Conservation (phyloP, 2,888 invertebrate genomes). For the Drosophila kuntzei region DNA sequence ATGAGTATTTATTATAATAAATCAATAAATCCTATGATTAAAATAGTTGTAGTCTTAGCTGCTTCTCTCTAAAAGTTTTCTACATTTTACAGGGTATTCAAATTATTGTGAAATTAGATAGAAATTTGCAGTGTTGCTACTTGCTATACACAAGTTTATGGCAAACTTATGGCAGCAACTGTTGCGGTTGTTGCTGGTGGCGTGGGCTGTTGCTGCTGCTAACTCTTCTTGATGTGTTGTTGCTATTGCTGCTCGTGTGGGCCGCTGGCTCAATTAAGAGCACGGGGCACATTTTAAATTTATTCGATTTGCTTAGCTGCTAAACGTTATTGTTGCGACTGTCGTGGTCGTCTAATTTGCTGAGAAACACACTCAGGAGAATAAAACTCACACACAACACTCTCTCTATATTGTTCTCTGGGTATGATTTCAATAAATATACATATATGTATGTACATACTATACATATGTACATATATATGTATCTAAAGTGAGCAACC, state of each 20-base stretch:
- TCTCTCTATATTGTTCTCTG: conserved; percentile 32
- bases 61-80: background rate
- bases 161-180: conserved; percentile 61
- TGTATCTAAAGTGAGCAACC: conserved; percentile 43
- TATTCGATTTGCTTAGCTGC: conserved; percentile 71
- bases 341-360: conserved; percentile 64
- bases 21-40: too few relatives aligned
- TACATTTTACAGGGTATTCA: background rate
- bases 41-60: background rate
- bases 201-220: conserved; percentile 60
- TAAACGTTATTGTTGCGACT: conserved; percentile 39
- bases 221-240: conserved; percentile 28
- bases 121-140: conserved; percentile 12
- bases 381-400: conserved; percentile 41
- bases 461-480: conserved; percentile 11
- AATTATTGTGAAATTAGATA: conserved; percentile 26
- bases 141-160: conserved; percentile 40
- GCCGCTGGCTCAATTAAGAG: conserved; percentile 78
- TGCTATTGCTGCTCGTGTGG: conserved; percentile 59
- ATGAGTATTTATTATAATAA: too few relatives aligned
- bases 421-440: conserved; percentile 21
- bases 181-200: conserved; percentile 41
- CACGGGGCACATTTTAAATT: conserved; percentile 62
- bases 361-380: conserved; percentile 52
- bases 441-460: conserved; percentile 5